A percentile compares a stretch with the other conserved stretches of the same genome.
These are phyloP conservation scores for Cotesia chilonis DNA, from an alignment of 1,140 invertebrate species.

Conservation along the genomic window DNA sequence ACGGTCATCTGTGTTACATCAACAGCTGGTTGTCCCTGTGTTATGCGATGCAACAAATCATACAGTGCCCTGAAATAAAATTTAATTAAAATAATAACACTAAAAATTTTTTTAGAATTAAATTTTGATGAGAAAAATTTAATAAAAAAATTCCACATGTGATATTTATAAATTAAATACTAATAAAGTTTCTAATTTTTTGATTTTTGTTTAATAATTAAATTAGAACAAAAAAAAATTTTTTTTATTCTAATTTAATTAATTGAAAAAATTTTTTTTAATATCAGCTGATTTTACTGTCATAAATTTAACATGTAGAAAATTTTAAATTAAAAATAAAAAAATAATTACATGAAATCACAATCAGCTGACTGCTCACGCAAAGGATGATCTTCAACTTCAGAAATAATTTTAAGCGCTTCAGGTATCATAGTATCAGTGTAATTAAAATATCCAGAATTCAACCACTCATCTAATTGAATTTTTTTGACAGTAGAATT, in stretches of 20 bases:
- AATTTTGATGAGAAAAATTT: no score
- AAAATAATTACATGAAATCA: conserved; percentile 35
- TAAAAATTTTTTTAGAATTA: background rate
- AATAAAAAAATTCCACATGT: no score
- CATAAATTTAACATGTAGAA: no score
- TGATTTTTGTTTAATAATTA: no score
- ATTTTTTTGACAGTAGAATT: background rate
- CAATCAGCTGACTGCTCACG: conserved; percentile 34
- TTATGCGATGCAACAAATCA: conserved; percentile 31
- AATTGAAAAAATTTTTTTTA: no score
- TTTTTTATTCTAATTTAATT: no score
- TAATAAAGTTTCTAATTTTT: no score
- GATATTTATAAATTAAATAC: no score
- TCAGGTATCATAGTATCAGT: conserved; percentile 31
- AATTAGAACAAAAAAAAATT: no score
- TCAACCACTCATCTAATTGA: conserved; percentile 35
- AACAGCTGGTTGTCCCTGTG: conserved; percentile 27
- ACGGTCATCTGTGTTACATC: conserved; percentile 29
- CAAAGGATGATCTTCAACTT: conserved; percentile 40
- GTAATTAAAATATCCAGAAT: conserved; percentile 16
- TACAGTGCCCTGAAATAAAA: conserved; percentile 38
- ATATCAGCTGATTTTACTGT: no score
- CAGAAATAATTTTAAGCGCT: conserved; percentile 37
- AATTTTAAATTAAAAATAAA: conserved; percentile 1
- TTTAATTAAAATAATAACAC: background rate